phyloP scores from a whole-genome alignment of 2,797 vertebrate genomes.

The Potorous gilbertii region DNA sequence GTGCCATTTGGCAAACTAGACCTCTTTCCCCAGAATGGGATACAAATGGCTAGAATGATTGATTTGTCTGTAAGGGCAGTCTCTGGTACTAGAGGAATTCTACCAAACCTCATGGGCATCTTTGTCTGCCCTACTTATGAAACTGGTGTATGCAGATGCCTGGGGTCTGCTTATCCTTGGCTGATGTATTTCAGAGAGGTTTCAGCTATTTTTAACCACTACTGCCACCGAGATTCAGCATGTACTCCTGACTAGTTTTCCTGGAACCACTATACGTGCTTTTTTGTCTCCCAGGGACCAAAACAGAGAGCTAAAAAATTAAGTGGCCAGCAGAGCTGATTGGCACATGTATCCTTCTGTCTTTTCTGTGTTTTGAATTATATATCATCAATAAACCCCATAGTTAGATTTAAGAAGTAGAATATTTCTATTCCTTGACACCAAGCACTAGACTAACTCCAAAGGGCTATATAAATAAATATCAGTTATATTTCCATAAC shows the following conservation, averaged over 20 bases:
- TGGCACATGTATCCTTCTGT: neutral
- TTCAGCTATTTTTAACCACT: neutral
- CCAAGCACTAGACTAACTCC: neutral
- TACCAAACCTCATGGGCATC: neutral
- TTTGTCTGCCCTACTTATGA: neutral
- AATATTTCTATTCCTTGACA: neutral
- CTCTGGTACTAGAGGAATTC: neutral
- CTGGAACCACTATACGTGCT: neutral
- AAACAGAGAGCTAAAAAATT: neutral
- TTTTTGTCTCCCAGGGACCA: neutral
- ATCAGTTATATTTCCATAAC: constrained; percentile 9
- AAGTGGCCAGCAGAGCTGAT: neutral
- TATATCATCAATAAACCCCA: neutral
- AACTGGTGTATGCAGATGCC: neutral
- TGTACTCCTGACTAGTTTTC: neutral
- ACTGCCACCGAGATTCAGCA: neutral
- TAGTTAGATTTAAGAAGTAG: neutral
- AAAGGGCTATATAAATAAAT: neutral
- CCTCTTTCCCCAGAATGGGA: neutral
- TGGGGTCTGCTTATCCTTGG: neutral
- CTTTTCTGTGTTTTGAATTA: neutral
- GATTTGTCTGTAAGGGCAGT: neutral
- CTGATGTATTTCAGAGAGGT: neutral
- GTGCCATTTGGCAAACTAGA: neutral
- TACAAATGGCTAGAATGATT: neutral